phyloP scores from a whole-genome alignment of 2,113 vertebrate species.

The Sphaerodactylus townsendi region DNA sequence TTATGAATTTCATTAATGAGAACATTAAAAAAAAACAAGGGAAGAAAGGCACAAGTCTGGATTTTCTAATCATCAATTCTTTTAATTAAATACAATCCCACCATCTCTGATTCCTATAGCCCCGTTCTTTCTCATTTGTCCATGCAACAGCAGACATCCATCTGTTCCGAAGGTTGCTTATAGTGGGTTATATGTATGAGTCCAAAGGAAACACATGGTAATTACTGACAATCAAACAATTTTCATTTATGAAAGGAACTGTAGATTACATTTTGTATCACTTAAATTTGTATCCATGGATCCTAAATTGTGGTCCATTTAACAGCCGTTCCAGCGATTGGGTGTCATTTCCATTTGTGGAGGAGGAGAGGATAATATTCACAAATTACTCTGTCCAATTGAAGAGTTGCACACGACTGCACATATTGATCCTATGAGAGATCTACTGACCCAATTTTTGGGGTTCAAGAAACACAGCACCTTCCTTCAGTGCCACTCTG shows the following conservation, averaged over 20 bases:
- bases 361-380: too few relatives aligned
- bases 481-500: too few relatives aligned
- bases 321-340: too few relatives aligned
- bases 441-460: too few relatives aligned
- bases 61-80: background rate
- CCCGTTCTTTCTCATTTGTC: background rate
- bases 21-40: background rate
- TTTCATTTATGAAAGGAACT: background rate
- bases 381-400: too few relatives aligned
- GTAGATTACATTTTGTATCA: background rate
- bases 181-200: background rate
- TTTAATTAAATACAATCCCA: background rate
- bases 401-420: too few relatives aligned
- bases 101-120: background rate
- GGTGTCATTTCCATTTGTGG: too few relatives aligned
- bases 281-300: background rate
- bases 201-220: background rate
- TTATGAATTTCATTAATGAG: conserved; percentile 26
- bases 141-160: background rate
- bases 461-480: too few relatives aligned
- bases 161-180: background rate
- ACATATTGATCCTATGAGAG: too few relatives aligned
- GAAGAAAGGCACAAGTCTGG: background rate
- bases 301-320: too few relatives aligned
- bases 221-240: background rate